Base-by-base conservation (phyloP, 2,888 invertebrate genomes). In the Spisula subtruncata region DNA sequence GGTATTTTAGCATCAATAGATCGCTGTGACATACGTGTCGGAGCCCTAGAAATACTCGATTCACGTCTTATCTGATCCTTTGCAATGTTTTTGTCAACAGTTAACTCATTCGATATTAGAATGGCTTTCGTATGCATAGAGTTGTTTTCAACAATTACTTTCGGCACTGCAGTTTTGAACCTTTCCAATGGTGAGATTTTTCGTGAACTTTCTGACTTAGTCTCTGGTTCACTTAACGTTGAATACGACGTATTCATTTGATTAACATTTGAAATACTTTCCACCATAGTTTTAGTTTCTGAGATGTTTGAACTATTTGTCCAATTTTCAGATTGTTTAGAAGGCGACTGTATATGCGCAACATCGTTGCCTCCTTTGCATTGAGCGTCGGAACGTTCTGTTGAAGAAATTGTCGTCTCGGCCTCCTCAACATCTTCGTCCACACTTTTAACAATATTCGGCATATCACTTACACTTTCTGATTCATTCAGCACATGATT, bases 1-100 rank as follows among this genome's bases (percentile, higher is more conserved):
- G 87, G 81, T 8, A 85, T 35, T 8, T 81, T 85, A 18, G 79
- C 32, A 16, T 88, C 84, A 20, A 46, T 29, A 10, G 89, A 87
- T 46, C 83, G 71, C 66, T 66, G 35, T 82, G 87, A 81, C 66
- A 81, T 71, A 8, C 32, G 29, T n/a, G 81, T 71, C 4, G 54
- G 32, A 32, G 5, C 54, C 16, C 54, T 56, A 32, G 29, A 35
- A 12, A 35, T 56, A 41, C 29, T 56, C 12, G 54, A 35, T 2
- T 41, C 35, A 46, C 46, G 25, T 25, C 60, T 66, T 16, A 20
- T n/a, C 16, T 35, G n/a, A 18, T 66, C 66, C 46, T 66, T 71
- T 20, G 71, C 32, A 20, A n/a, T 41, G 16, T 66, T 35, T 14
- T 84, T 41, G 32, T 14, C 46, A 10, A 6, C 41, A 32, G 84